Conservation (phyloP, 2,797 vertebrate genomes). For the Carcharodon carcharias region DNA sequence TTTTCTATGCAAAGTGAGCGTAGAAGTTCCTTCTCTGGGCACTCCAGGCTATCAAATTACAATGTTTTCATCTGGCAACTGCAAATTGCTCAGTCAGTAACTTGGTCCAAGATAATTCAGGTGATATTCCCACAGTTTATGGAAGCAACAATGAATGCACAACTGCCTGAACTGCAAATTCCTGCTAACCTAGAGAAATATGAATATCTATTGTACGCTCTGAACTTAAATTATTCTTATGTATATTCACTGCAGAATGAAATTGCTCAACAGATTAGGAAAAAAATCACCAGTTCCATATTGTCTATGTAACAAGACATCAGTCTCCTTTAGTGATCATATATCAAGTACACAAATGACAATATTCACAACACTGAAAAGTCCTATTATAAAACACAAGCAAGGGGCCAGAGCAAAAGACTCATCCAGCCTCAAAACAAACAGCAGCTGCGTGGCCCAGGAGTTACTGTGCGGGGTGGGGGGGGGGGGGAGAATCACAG, state of each 20-base stretch:
- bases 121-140: neutral
- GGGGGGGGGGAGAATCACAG: neutral
- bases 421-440: too few species aligned
- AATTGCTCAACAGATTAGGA: neutral
- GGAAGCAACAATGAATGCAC: neutral
- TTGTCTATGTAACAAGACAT: neutral
- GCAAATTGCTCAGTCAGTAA: neutral
- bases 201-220: neutral
- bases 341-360: neutral
- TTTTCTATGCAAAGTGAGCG: neutral
- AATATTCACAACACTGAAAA: neutral
- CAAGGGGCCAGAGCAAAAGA: too few species aligned
- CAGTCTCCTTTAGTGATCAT: neutral
- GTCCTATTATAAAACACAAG: neutral
- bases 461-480: neutral
- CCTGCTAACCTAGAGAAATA: neutral
- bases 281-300: neutral
- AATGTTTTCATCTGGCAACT: neutral
- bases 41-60: neutral
- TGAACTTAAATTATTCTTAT: neutral
- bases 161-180: neutral
- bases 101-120: neutral
- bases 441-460: neutral
- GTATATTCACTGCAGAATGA: neutral
- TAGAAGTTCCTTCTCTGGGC: neutral